These are phyloP conservation scores for Hydriomena furcata DNA, from an alignment of 2,888 invertebrate genomes.

Conservation along the genomic window DNA sequence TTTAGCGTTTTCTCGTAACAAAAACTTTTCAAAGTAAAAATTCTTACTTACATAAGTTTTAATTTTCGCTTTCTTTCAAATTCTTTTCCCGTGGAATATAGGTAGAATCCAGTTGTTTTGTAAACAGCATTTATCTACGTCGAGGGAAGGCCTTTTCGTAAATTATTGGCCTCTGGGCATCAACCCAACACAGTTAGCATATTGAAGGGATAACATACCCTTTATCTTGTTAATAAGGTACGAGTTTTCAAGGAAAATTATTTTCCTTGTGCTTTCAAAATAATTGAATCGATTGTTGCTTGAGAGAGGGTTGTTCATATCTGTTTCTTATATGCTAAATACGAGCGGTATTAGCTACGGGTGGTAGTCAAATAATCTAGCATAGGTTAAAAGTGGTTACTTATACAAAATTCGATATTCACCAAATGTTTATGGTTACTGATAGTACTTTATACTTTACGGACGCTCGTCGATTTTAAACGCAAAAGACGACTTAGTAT, in stretches of 20 bases:
- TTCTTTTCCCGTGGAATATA: slow-evolving; percentile 26
- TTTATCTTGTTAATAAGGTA: slow-evolving; percentile 28
- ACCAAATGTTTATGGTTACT: too few relatives aligned
- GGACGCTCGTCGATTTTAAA: too few relatives aligned
- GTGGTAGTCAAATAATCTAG: too few relatives aligned
- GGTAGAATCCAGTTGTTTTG: slow-evolving; percentile 33
- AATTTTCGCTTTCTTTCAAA: slow-evolving; percentile 30
- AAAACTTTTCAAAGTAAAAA: slow-evolving; percentile 19
- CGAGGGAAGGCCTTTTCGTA: slow-evolving; percentile 28
- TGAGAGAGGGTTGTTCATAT: too few relatives aligned
- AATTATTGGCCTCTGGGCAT: slow-evolving; percentile 36
- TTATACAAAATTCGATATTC: too few relatives aligned
- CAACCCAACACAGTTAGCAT: slow-evolving; percentile 32
- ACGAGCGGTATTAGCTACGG: too few relatives aligned
- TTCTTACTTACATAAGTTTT: slow-evolving; percentile 20
- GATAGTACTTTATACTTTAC: too few relatives aligned
- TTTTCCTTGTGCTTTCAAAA: slow-evolving; percentile 14
- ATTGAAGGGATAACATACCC: slow-evolving; percentile 32
- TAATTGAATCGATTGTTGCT: slow-evolving; percentile 12
- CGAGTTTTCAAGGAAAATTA: slow-evolving; percentile 11
- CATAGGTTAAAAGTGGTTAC: too few relatives aligned
- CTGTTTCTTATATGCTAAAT: too few relatives aligned
- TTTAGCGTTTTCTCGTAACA: slow-evolving; percentile 9
- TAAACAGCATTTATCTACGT: slow-evolving; percentile 31
- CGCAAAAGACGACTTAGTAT: too few relatives aligned